Evolutionary conservation across 2,888 invertebrate species (phyloP).

Genomic region (Acronicta aceris): DNA sequence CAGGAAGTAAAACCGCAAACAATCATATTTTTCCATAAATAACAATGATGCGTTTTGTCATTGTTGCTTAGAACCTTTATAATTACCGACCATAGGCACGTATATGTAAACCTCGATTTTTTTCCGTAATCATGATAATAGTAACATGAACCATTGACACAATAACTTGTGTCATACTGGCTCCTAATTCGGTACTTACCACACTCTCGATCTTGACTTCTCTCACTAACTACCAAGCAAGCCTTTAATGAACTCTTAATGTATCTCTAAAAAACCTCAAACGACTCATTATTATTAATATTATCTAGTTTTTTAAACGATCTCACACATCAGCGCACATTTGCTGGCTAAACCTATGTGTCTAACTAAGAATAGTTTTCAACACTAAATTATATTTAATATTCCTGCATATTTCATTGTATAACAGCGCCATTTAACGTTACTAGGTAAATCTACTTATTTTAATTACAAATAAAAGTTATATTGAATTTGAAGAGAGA

Average conservation of each 20-base stretch:
- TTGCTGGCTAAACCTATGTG: constrained; percentile 22
- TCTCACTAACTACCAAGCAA: too few relatives aligned
- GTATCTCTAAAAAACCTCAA: constrained; percentile 12
- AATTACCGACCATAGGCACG: too few relatives aligned
- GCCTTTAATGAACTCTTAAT: background rate
- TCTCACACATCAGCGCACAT: constrained; percentile 45
- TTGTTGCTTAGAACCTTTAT: constrained; percentile 33
- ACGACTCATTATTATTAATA: background rate
- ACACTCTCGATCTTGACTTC: too few relatives aligned
- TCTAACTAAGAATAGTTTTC: constrained; percentile 28
- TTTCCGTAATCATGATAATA: constrained; percentile 4
- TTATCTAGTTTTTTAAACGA: constrained; percentile 25
- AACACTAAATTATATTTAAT: constrained; percentile 20
- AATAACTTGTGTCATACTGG: too few relatives aligned
- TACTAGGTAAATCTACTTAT: constrained; percentile 16
- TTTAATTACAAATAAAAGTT: constrained; percentile 20
- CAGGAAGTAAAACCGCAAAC: constrained; percentile 85
- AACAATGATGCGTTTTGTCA: constrained; percentile 43
- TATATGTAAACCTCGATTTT: too few relatives aligned
- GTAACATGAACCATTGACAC: too few relatives aligned
- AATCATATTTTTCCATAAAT: constrained; percentile 65
- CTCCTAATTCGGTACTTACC: too few relatives aligned
- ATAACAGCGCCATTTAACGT: constrained; percentile 3
- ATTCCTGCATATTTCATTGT: constrained; percentile 6
- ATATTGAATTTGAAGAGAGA: background rate